Evolutionary conservation across 2,888 invertebrate species (phyloP), one percentile per base, ranked within the genome.

Genomic region (Eupithecia pulchellata): DNA sequence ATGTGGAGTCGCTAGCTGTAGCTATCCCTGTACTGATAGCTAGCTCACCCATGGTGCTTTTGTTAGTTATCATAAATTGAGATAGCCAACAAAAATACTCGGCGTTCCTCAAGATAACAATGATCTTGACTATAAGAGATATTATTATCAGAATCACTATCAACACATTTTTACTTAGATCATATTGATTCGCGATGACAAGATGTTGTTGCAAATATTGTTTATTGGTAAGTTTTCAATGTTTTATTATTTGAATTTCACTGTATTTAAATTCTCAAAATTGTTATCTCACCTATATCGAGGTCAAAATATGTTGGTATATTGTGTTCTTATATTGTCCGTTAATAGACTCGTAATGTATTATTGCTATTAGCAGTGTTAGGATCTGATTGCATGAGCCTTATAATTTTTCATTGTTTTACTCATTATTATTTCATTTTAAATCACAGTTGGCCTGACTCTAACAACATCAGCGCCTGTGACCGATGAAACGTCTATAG

Each of bases 151-250:
- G 32, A 60, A 30, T n/a, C 58, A 32, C 9, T 29, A 30, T 58
- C 30, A 30, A n/a, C 17, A n/a, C 29, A 14, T 58, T n/a, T 57
- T 72, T 73, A 77, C 75, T 78, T 78, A 84, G 83, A 84, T 68
- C 61, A 75, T 76, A 73, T 69, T 73, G 73, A 77, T 73, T 66
- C 67, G 78, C 81, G 66, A 32, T 70, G 84, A 81, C 80, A 88
- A 88, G 66, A 64, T 64, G 63, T 69, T 77, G 34, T 63, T 75
- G 69, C 55, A 72, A 42, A 72, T 81, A 68, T 74, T 81, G 20
- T 66, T 84, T 61, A 62, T 85, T 34, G 82, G 88, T 87, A 25
- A 85, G 84, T 78, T 67, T 61, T 47, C 11, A 14, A 29, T 8
- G n/a, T 4, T 27, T 27, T 55, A 29, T 47, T 20, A 42, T 42